Evolutionary conservation across 2,797 vertebrate genomes (phyloP), one percentile per base, ranked within the genome.

Genomic region (Cyclura pinguis): DNA sequence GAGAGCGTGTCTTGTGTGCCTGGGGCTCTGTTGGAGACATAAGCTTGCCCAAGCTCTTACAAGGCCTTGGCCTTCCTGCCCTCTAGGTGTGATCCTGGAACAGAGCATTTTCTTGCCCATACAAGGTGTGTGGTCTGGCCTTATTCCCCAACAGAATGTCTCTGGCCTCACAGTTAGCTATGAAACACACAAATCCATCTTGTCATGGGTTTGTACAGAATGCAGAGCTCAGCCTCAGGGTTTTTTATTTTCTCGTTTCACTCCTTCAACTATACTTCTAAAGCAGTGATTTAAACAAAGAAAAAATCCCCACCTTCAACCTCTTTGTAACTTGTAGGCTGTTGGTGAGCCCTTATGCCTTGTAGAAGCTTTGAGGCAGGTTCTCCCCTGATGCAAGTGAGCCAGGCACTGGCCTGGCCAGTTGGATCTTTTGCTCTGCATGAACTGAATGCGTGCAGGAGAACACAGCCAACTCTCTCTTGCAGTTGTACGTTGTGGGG

Each of bases 21-120:
- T 24, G 64, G 50, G 80, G 73, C 81, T 83, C 59, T 91, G 57
- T 64, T 88, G 81, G 74, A 88, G 50, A 72, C 35, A 69, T 6
- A 16, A 88, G 62, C 74, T 84, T 72, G 62, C 80, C 18, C 32
- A 22, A 1, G 3, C 80, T 77, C 18, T n/a, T 38, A 32, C 50
- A 78, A 29, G 38, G 32, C 72, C 2, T 52, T 89, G 73, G 42
- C 57, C 27, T 90, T 87, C 78, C 32, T 29, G 12, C 6, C 1
- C 55, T 64, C n/a, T 24, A 13, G n/a, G 35, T 69, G 27, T 64
- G 67, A 90, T 76, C 57, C 57, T 27, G 20, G 59, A 69, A 80
- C 64, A 42, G 77, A 55, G 29, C 83, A 80, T n/a, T 83, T 76
- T 57, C n/a, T 27, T 87, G 42, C 55, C n/a, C 69, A 47, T 38